Evolutionary conservation across 1,140 invertebrate genomes (phyloP).

Genomic region (Neocloeon triangulifer): DNA sequence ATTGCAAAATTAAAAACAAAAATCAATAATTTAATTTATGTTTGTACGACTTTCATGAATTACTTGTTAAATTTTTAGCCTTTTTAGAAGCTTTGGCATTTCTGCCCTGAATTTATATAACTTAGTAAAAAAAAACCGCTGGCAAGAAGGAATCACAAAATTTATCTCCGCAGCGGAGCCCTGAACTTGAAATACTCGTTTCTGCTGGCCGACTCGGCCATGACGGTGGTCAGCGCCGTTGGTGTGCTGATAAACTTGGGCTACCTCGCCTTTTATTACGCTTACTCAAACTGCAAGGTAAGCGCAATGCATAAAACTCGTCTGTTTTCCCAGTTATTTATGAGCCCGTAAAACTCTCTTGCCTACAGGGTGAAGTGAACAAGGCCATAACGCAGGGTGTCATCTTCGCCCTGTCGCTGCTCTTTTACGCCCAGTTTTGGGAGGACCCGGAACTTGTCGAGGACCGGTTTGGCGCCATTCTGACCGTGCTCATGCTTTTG

Average conservation of each 20-base stretch:
- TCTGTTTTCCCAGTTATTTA: background rate
- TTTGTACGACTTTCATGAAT: background rate
- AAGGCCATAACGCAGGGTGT: constrained; percentile 21
- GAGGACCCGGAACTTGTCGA: constrained; percentile 38
- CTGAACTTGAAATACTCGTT: constrained; percentile 45
- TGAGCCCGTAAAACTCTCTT: constrained; percentile 3
- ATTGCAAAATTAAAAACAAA: no score
- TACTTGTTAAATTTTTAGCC: constrained; percentile 5
- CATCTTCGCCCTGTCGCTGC: constrained; percentile 26
- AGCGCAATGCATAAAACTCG: constrained; percentile 1
- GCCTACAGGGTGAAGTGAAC: constrained; percentile 17
- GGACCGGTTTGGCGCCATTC: constrained; percentile 40
- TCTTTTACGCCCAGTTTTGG: constrained; percentile 30
- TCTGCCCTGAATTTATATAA: no score
- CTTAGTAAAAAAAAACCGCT: no score
- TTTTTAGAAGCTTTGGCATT: no score
- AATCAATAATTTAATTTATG: no score
- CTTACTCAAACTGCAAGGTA: constrained; percentile 30
- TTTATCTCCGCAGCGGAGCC: constrained; percentile 39
- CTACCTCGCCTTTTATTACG: constrained; percentile 38
- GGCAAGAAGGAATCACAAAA: no score
- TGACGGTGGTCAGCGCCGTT: constrained; percentile 49
- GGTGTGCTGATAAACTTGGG: constrained; percentile 36
- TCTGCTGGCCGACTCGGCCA: constrained; percentile 39
- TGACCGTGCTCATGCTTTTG: constrained; percentile 38